Percentiles rank a stretch among this genome's conserved stretches.
Conservation (phyloP, 1,140 invertebrate species). For the Brachionus rotundiformis region DNA sequence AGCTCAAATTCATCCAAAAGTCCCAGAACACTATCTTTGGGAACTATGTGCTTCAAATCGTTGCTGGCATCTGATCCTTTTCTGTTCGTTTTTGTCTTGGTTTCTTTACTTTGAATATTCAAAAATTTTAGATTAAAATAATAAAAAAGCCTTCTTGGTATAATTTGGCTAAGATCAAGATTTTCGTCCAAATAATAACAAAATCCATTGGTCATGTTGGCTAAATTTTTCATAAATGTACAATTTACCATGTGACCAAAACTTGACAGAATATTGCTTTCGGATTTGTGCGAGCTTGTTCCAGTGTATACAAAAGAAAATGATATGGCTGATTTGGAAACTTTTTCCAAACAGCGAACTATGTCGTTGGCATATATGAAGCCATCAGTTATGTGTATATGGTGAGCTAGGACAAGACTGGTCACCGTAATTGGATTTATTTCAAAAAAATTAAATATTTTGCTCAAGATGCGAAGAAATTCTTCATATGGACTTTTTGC, state of each 20-base stretch:
- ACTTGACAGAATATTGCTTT: slow-evolving; percentile 7
- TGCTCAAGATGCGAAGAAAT: background rate
- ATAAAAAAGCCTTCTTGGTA: background rate
- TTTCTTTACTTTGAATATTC: background rate
- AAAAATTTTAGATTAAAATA: background rate
- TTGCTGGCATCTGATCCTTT: background rate
- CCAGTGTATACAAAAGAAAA: slow-evolving; percentile 46
- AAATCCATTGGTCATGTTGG: slow-evolving; percentile 31
- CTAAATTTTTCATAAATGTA: slow-evolving; percentile 32
- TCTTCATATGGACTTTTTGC: slow-evolving; percentile 1
- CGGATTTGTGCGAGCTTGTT: background rate
- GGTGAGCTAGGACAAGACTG: background rate
- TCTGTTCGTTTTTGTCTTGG: background rate
- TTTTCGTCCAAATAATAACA: slow-evolving; percentile 27
- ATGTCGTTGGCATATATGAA: slow-evolving; percentile 16
- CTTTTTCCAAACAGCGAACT: slow-evolving; percentile 34
- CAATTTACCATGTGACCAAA: slow-evolving; percentile 42
- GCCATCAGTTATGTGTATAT: slow-evolving; percentile 37
- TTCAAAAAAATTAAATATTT: slow-evolving; percentile 34
- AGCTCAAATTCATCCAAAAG: background rate
- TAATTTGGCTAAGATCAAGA: background rate
- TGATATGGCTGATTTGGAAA: slow-evolving; percentile 23
- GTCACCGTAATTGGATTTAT: background rate
- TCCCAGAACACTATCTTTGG: background rate
- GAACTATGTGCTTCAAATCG: background rate